Evolutionary conservation across 1,140 invertebrate species (phyloP), one percentile per base, ranked within the genome.

Genomic region (Lordiphosa clarofinis): DNA sequence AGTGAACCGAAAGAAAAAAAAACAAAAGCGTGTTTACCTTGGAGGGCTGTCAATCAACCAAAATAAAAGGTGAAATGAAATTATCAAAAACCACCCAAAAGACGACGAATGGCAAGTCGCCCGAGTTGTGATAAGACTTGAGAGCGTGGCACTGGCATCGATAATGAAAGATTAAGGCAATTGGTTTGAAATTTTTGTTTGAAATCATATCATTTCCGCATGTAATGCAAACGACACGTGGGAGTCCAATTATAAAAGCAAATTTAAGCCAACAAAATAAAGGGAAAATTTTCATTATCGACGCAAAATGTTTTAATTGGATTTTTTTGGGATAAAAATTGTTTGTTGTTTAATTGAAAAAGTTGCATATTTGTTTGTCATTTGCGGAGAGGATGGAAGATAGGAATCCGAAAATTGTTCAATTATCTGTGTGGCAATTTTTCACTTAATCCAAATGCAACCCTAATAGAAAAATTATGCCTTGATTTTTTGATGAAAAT

Each of bases 401-500:
- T 3, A 21, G 21, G 21, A 24, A 4, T 5, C 21, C 1, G 21
- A 24, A 44, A 40, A 44, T 44, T 44, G 42, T 44, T 31, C 42
- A 44, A 40, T 40, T 40, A 40, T 40, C 8, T 8, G 12, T 15
- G 59, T 70, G 24, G 70, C 37, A 42, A 81, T 79, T 79, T 79
- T 79, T 81, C 74, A 79, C 74, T 79, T 79, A 56, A 60, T 54
- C 48, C 40, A 37, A 59, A 47, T 9, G 5, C 54, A 49, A 31
- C 53, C 28, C 46, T 81, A 74, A 81, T 81, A 60, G 75, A 58
- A 82, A 82, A 81, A 81, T 81, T 82, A 70, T 68, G 67, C 21
- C 56, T 52, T 73, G 61, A 63, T 57, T 67, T 70, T 81, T 24
- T 24, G 21, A 24, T 24, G 21, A 24, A 24, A 70, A 44, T 39